phyloP scores from a whole-genome alignment of 2,113 vertebrate genomes.

The Pterophyllum scalare region DNA sequence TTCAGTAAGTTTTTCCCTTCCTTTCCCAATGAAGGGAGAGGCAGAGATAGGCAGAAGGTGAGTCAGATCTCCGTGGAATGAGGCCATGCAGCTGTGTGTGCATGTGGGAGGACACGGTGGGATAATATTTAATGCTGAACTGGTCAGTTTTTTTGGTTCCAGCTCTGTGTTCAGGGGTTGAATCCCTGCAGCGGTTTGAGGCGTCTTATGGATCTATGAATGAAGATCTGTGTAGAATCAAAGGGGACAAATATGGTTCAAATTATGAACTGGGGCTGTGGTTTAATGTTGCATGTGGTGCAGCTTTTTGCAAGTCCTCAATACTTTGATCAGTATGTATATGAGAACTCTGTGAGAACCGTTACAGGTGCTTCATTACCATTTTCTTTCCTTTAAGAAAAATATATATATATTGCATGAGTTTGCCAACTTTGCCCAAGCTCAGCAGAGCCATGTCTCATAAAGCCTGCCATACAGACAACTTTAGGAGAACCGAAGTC shows the following conservation, averaged over 20 bases:
- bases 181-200: constrained; percentile 12
- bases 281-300: background rate
- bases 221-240: constrained; percentile 2
- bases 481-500: background rate
- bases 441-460: background rate
- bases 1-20: background rate
- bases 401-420: background rate
- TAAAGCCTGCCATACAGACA: background rate
- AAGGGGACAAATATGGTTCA: background rate
- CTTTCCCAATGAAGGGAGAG: background rate
- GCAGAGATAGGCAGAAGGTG: constrained; percentile 6
- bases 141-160: background rate
- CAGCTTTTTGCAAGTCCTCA: background rate
- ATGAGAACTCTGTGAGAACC: background rate
- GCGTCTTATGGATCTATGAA: background rate
- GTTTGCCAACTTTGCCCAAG: background rate
- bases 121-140: constrained; percentile 14
- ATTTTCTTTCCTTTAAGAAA: background rate
- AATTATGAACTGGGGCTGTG: background rate
- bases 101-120: constrained; percentile 11
- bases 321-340: background rate
- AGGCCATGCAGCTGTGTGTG: background rate
- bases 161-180: background rate
- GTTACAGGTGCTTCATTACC: background rate
- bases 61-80: background rate